Evolutionary conservation across 2,113 vertebrate genomes (phyloP).

Genomic region (Salvelinus sp.): DNA sequence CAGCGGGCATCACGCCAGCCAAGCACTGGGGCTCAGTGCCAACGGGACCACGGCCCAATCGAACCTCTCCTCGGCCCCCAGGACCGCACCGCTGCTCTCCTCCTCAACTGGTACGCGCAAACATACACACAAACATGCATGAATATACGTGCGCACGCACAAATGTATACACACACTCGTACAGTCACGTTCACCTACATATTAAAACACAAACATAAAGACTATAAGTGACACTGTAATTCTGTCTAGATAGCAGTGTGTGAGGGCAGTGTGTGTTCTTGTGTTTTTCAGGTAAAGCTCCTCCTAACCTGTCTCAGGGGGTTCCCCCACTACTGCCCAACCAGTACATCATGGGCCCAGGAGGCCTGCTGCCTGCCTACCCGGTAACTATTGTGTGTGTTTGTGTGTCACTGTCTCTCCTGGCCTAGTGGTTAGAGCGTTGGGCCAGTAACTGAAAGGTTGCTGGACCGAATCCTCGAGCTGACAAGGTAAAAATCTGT

Average conservation of each 20-base stretch:
- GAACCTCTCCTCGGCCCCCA: conserved; percentile 75
- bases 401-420: not conserved
- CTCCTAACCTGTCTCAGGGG: conserved; percentile 92
- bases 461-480: no score
- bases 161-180: not conserved
- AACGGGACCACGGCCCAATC: conserved; percentile 75
- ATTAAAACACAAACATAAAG: no score
- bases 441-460: no score
- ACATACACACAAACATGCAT: not conserved
- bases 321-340: conserved; percentile 92
- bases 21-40: conserved; percentile 80
- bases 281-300: conserved; percentile 85
- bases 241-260: not conserved
- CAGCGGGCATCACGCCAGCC: conserved; percentile 73
- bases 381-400: conserved; percentile 76
- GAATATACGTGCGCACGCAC: not conserved
- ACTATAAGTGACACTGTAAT: no score
- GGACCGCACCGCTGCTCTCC: conserved; percentile 80
- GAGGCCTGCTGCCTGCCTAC: conserved; percentile 94
- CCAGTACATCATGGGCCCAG: conserved; percentile 98
- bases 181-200: no score
- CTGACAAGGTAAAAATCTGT: no score
- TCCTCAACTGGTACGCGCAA: conserved; percentile 80
- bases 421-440: no score
- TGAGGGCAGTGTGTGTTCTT: not conserved